Evolutionary conservation across 2,113 vertebrate genomes (phyloP).

Genomic region (Boleophthalmus pectinirostris): DNA sequence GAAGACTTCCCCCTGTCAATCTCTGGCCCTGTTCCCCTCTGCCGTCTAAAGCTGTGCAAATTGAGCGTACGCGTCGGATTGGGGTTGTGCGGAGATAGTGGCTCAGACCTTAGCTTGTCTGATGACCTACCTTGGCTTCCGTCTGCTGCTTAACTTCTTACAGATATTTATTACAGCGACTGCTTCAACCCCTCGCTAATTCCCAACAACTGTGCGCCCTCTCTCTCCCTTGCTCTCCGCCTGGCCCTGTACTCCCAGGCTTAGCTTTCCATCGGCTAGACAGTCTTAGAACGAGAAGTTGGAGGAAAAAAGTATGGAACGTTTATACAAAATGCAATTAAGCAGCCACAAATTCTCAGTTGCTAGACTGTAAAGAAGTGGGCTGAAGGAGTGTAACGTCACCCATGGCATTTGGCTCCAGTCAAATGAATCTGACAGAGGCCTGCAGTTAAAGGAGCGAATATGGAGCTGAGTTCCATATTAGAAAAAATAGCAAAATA

Average conservation of each 20-base stretch:
- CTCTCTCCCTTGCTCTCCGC: not conserved
- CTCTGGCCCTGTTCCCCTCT: constrained; percentile 20
- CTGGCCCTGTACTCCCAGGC: constrained; percentile 16
- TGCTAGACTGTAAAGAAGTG: not conserved
- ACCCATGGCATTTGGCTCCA: too few species aligned
- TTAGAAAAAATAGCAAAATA: too few species aligned
- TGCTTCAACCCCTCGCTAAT: constrained; percentile 30
- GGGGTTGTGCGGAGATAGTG: constrained; percentile 37
- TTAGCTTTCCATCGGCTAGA: constrained; percentile 17
- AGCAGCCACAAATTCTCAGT: not conserved
- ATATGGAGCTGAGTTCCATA: too few species aligned
- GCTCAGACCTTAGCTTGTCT: constrained; percentile 44
- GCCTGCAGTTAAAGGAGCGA: too few species aligned
- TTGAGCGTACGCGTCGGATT: constrained; percentile 43
- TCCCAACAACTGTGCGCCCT: constrained; percentile 27
- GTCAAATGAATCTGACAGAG: too few species aligned
- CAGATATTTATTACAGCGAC: constrained; percentile 44
- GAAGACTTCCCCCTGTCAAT: constrained; percentile 41
- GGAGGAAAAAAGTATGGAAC: not conserved
- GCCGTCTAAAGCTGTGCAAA: constrained; percentile 53
- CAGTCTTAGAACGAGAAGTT: constrained; percentile 11
- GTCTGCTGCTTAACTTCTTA: constrained; percentile 37
- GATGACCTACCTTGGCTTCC: constrained; percentile 54
- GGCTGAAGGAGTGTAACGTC: too few species aligned
- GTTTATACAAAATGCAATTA: not conserved